These are phyloP conservation scores for Rhinopomastus cyanomelas DNA, from an alignment of 2,113 vertebrate genomes.

Conservation along the genomic window DNA sequence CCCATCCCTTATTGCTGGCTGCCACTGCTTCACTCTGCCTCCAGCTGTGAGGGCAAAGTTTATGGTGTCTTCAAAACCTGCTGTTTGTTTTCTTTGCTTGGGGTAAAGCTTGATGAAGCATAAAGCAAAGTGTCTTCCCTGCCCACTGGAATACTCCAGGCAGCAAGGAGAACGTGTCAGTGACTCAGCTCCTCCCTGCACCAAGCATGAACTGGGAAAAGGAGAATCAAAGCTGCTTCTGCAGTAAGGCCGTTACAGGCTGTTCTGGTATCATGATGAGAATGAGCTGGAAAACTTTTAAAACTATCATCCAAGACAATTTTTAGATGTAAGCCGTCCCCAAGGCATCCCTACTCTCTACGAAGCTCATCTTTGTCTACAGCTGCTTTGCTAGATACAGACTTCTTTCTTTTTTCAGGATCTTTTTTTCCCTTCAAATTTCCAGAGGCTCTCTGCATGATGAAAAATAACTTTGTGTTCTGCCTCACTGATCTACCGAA, in stretches of 20 bases:
- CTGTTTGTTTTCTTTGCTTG: slow-evolving; percentile 41
- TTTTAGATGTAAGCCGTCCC: background rate
- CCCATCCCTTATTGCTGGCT: slow-evolving; percentile 10
- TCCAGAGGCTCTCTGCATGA: background rate
- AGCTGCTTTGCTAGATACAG: background rate
- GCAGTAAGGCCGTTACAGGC: background rate
- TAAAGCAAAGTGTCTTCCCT: background rate
- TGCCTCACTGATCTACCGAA: background rate
- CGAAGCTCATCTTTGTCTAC: background rate
- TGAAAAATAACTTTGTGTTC: background rate
- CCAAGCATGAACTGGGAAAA: background rate
- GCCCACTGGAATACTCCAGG: background rate
- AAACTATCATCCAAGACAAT: accelerated
- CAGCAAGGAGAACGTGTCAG: background rate
- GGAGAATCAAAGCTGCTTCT: background rate
- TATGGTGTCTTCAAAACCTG: slow-evolving; percentile 30
- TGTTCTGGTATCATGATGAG: background rate
- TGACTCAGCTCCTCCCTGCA: background rate
- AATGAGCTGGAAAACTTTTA: background rate
- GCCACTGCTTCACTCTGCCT: background rate
- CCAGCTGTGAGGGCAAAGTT: slow-evolving; percentile 49
- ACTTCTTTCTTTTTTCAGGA: background rate
- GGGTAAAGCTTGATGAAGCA: background rate
- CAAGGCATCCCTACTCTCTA: background rate
- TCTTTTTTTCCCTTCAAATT: background rate